phyloP scores from a whole-genome alignment of 1,140 invertebrate species.

The Argopecten irradians region DNA sequence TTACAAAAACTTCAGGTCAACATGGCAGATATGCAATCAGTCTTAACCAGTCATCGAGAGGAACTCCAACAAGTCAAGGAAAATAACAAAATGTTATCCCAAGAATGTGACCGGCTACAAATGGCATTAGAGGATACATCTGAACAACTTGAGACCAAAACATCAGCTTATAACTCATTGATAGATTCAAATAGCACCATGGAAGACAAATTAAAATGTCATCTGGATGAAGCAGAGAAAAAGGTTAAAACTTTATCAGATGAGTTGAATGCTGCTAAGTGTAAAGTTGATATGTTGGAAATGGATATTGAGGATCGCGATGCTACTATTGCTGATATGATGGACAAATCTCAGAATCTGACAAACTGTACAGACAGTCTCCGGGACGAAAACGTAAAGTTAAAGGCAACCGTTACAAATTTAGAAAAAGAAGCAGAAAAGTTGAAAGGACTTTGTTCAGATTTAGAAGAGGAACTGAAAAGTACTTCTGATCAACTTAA shows the following conservation, averaged over 20 bases:
- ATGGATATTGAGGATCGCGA: conserved; percentile 47
- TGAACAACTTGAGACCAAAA: not conserved
- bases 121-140: not conserved
- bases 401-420: conserved; percentile 26
- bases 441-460: conserved; percentile 27
- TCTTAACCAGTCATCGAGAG: conserved; percentile 11
- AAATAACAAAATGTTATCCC: not conserved
- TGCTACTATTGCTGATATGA: conserved; percentile 33
- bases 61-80: conserved; percentile 25
- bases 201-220: conserved; percentile 22
- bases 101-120: conserved; percentile 21
- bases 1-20: conserved; percentile 37
- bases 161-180: not conserved
- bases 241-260: conserved; percentile 39
- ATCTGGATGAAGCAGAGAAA: conserved; percentile 42
- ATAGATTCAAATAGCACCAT: not conserved
- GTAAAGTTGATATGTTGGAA: conserved; percentile 42
- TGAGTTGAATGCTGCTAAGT: conserved; percentile 41
- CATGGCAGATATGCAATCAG: conserved; percentile 37
- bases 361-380: conserved; percentile 31
- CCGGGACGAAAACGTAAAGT: conserved; percentile 29
- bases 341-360: conserved; percentile 36
- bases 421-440: conserved; percentile 28
- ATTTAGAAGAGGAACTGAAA: conserved; percentile 34
- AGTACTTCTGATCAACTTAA: not conserved